phyloP scores from a whole-genome alignment of 30 jellyfish, hydroid and myxozoan species.

The Pelagia noctiluca region DNA sequence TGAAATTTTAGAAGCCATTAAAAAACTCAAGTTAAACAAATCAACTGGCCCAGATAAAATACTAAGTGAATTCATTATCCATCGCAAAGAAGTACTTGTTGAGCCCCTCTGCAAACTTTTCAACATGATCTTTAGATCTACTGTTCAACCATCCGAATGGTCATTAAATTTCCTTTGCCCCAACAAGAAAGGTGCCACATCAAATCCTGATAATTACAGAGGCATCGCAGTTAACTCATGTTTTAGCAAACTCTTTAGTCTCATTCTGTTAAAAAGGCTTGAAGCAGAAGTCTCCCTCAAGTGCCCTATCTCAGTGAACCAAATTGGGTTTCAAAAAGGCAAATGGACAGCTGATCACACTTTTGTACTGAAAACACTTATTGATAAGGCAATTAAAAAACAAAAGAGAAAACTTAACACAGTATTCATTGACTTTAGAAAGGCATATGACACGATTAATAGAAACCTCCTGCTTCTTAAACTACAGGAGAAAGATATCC shows the following conservation, averaged over 20 bases:
- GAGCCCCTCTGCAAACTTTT: constrained; percentile 16
- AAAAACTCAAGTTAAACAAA: constrained; percentile 9
- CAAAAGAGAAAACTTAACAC: background rate
- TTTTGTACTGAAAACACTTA: constrained; percentile 11
- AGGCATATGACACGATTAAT: constrained; percentile 33
- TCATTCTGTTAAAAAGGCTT: constrained; percentile 6
- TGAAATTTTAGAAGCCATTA: constrained; percentile 7
- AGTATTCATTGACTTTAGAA: constrained; percentile 5
- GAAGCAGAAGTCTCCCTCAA: constrained; percentile 1
- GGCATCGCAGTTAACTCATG: constrained; percentile 17
- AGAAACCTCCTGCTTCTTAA: constrained; percentile 1
- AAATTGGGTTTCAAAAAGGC: constrained; percentile 20
- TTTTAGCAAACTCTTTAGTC: constrained; percentile 18
- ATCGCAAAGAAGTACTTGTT: constrained; percentile 13
- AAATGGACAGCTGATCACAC: background rate
- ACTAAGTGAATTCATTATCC: constrained; percentile 10
- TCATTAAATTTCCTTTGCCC: constrained; percentile 3
- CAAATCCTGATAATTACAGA: constrained; percentile 16
- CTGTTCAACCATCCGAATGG: constrained; percentile 18
- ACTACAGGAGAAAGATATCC: background rate
- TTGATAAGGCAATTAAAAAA: constrained; percentile 13
- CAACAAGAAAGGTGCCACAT: background rate
- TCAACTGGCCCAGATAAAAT: constrained; percentile 26
- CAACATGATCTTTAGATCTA: constrained; percentile 13
- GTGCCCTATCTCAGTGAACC: constrained; percentile 26